Evolutionary conservation across 2,797 vertebrate species (phyloP).

Genomic region (Hephaestus fuliginosus): DNA sequence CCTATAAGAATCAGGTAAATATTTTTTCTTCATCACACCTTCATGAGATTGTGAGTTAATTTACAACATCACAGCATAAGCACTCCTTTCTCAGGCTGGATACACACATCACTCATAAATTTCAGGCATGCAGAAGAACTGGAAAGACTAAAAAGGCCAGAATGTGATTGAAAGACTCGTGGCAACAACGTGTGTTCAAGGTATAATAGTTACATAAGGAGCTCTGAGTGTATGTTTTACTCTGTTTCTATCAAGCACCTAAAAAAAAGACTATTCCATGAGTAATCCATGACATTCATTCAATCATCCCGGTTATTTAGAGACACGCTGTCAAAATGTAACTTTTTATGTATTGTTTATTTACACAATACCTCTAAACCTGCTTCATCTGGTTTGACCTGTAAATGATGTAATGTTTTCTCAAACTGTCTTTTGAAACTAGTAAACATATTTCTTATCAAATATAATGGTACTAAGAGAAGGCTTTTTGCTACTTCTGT

Average conservation of each 20-base stretch:
- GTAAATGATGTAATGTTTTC: background rate
- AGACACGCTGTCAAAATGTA: background rate
- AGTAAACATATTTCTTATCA: background rate
- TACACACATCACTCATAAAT: background rate
- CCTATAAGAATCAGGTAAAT: background rate
- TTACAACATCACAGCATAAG: background rate
- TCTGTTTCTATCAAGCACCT: background rate
- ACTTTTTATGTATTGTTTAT: background rate
- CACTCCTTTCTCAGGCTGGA: background rate
- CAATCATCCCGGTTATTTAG: background rate
- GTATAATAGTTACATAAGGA: background rate
- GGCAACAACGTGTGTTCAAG: background rate
- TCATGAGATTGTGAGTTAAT: background rate
- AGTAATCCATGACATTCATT: background rate
- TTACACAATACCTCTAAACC: background rate
- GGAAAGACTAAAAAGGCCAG: slow-evolving; percentile 10
- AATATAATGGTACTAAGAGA: background rate
- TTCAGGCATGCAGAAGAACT: slow-evolving; percentile 13
- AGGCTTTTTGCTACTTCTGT: background rate
- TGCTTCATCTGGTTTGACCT: background rate
- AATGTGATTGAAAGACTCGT: background rate
- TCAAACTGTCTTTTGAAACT: background rate
- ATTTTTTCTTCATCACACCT: background rate
- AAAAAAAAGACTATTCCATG: background rate
- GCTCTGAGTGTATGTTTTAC: background rate